Percentiles rank a stretch among this genome's conserved stretches.
Evolutionary conservation across 2,888 invertebrate genomes (phyloP).

Genomic region (Stegophylla sp.): DNA sequence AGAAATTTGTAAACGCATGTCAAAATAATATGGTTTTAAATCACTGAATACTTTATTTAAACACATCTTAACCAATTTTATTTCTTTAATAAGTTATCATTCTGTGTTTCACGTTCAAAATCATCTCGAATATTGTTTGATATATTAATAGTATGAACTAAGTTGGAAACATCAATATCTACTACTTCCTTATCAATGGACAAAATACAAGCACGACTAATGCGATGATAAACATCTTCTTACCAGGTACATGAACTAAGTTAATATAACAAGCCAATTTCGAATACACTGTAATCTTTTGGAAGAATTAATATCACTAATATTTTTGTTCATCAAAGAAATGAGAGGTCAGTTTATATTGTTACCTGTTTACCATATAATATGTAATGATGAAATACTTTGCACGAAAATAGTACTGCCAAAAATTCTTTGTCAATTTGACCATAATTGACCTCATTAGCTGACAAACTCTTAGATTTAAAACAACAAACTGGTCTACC

Average conservation of each 20-base stretch:
- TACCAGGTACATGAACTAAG: neutral
- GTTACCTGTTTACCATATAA: constrained; percentile 5
- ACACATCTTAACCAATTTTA: neutral
- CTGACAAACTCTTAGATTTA: constrained; percentile 18
- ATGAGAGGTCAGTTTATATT: constrained; percentile 39
- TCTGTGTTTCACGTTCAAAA: neutral
- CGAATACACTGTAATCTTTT: neutral
- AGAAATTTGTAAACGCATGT: neutral
- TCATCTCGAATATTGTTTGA: neutral
- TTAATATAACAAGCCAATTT: constrained; percentile 18
- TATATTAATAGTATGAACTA: neutral
- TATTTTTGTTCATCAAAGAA: constrained; percentile 35
- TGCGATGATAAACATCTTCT: neutral
- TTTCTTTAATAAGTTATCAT: neutral
- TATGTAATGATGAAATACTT: constrained; percentile 47
- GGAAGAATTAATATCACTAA: constrained; percentile 1
- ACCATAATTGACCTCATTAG: neutral
- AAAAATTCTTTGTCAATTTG: constrained; percentile 53
- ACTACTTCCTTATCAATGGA: neutral
- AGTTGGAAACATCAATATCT: neutral
- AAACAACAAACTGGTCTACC: constrained; percentile 17
- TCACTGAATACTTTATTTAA: neutral
- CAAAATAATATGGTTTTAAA: neutral
- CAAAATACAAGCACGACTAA: neutral
- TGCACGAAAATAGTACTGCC: constrained; percentile 42